phyloP scores from a whole-genome alignment of 2,888 invertebrate species.

The Perizoma affinitatum region DNA sequence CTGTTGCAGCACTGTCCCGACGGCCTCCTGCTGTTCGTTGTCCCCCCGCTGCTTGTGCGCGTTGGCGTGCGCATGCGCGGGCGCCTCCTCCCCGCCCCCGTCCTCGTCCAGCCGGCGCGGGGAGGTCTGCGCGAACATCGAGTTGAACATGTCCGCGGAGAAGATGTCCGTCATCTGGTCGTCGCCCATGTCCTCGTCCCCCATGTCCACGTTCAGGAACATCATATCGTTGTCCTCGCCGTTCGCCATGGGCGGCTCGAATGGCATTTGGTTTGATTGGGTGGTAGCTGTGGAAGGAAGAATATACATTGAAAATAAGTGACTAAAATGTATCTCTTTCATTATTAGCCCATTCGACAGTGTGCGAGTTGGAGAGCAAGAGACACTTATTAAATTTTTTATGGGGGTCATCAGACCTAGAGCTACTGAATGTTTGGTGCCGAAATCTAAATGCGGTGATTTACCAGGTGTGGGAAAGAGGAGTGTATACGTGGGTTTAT shows the following conservation, averaged over 20 bases:
- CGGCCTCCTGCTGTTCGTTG: conserved; percentile 84
- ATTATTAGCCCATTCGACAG: too few relatives aligned
- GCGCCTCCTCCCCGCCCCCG: conserved; percentile 45
- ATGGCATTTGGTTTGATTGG: conserved; percentile 81
- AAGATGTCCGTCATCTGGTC: conserved; percentile 87
- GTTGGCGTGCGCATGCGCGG: conserved; percentile 49
- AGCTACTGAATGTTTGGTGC: too few relatives aligned
- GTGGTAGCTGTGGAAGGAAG: conserved; percentile 85
- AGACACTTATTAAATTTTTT: too few relatives aligned
- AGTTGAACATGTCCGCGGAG: conserved; percentile 89
- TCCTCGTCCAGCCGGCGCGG: conserved; percentile 57
- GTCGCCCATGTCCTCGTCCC: conserved; percentile 84
- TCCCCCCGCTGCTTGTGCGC: conserved; percentile 45
- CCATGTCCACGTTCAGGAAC: conserved; percentile 75
- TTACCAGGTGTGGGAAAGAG: too few relatives aligned
- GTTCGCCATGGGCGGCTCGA: conserved; percentile 75
- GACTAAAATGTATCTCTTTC: too few relatives aligned
- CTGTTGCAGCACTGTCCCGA: conserved; percentile 96
- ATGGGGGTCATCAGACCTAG: too few relatives aligned
- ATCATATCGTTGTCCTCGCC: conserved; percentile 79
- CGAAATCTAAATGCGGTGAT: too few relatives aligned
- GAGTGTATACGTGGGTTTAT: too few relatives aligned
- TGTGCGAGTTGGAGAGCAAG: too few relatives aligned
- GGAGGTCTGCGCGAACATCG: conserved; percentile 66
- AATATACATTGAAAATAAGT: neutral